These are phyloP conservation scores for Elachura formosa DNA, from an alignment of 2,113 vertebrate genomes.

Conservation along the genomic window DNA sequence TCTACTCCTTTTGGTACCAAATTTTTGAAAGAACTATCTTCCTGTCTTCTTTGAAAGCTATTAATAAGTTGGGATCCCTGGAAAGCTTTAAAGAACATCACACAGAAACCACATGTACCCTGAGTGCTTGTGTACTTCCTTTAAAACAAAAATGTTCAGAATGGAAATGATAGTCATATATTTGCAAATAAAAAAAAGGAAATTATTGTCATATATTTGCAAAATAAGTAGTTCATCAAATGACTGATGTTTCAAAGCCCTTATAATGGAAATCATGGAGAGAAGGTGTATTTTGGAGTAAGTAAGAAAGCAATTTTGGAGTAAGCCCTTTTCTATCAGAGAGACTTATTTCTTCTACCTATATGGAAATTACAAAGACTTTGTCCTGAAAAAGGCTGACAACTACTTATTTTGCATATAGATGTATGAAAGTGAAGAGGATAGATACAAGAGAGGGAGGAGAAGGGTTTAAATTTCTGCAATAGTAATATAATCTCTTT, in stretches of 20 bases:
- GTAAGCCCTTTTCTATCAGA: fast-evolving
- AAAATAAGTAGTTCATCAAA: background rate
- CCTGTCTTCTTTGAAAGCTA: background rate
- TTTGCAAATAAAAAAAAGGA: background rate
- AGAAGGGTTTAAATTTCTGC: background rate
- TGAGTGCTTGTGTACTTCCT: background rate
- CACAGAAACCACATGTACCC: background rate
- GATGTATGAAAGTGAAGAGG: background rate
- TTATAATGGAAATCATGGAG: background rate
- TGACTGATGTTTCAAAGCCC: background rate
- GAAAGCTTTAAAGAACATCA: background rate
- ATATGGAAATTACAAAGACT: background rate
- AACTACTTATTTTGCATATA: background rate
- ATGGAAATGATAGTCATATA: background rate
- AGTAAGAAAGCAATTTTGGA: background rate
- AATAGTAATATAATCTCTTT: background rate
- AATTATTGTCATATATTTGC: background rate
- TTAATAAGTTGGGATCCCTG: background rate
- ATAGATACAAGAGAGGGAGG: background rate
- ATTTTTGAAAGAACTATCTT: background rate
- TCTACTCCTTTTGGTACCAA: background rate
- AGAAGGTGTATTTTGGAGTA: background rate
- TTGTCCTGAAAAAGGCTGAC: background rate
- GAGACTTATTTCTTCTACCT: background rate
- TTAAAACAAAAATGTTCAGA: background rate